Evolutionary conservation across 2,113 vertebrate genomes (phyloP).

Genomic region (Pantherophis guttatus): DNA sequence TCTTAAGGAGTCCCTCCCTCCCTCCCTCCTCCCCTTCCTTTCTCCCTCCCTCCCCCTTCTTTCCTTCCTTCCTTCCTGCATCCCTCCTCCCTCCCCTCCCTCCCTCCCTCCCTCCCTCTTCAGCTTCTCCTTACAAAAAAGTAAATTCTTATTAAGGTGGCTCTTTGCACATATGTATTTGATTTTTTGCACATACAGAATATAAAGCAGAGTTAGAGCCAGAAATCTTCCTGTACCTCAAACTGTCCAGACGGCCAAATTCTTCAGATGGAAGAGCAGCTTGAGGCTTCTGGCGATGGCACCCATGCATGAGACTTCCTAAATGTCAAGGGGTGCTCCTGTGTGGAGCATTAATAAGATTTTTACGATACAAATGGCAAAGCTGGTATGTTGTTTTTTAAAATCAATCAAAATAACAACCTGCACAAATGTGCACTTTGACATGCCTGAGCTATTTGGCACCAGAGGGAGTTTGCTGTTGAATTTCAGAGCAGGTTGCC

Average conservation of each 20-base stretch:
- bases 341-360: neutral
- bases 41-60: neutral
- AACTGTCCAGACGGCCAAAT: neutral
- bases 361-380: neutral
- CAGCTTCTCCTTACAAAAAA: neutral
- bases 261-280: neutral
- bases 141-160: neutral
- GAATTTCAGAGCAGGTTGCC: conserved; percentile 43
- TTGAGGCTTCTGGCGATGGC: neutral
- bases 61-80: neutral
- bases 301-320: conserved; percentile 4
- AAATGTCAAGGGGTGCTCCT: neutral
- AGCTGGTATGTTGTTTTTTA: neutral
- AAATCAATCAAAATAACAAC: conserved; percentile 27
- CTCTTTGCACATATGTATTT: neutral
- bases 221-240: neutral
- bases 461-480: conserved; percentile 11
- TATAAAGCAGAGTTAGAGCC: neutral
- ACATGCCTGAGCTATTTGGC: conserved; percentile 1
- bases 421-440: neutral
- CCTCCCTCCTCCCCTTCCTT: too few relatives aligned
- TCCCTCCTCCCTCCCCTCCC: neutral
- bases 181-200: neutral
- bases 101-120: neutral
- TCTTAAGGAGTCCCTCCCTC: neutral